These are phyloP conservation scores for Lineus longissimus DNA, from an alignment of 1,140 invertebrate species.

Conservation along the genomic window DNA sequence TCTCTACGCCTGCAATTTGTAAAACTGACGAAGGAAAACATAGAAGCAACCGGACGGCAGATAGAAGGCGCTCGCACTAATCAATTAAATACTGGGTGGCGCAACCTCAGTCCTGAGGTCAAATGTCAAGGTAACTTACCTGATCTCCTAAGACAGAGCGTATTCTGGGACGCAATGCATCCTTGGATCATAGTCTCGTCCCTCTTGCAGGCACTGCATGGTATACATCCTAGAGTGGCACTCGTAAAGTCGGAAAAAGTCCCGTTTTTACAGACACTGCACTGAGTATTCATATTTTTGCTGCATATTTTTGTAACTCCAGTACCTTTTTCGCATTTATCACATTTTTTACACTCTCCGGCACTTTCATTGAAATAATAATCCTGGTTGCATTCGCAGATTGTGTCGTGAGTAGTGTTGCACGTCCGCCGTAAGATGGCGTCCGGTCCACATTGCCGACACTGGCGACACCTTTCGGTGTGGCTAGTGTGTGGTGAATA, in stretches of 20 bases:
- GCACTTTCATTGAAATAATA: slow-evolving; percentile 8
- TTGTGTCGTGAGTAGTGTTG: slow-evolving; percentile 31
- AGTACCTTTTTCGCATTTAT: slow-evolving; percentile 35
- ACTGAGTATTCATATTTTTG: slow-evolving; percentile 29
- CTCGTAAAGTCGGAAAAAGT: slow-evolving; percentile 37
- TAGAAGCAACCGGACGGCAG: no score
- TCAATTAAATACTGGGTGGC: no score
- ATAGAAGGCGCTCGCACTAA: no score
- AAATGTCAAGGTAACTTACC: no score
- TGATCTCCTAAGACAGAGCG: slow-evolving; percentile 39
- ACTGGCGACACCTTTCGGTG: slow-evolving; percentile 20
- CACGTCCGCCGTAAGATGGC: slow-evolving; percentile 19
- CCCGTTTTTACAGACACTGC: slow-evolving; percentile 33
- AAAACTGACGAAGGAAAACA: no score
- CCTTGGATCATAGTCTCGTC: slow-evolving; percentile 33
- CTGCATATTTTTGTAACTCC: slow-evolving; percentile 32
- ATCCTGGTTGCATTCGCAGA: slow-evolving; percentile 28
- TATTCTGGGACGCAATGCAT: slow-evolving; percentile 45
- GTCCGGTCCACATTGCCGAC: slow-evolving; percentile 21
- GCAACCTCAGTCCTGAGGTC: no score
- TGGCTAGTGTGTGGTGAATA: slow-evolving; percentile 6
- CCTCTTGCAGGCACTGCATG: slow-evolving; percentile 31
- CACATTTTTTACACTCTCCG: slow-evolving; percentile 26
- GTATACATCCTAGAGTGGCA: slow-evolving; percentile 29
- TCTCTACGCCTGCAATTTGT: no score